Conservation (phyloP, 2,888 invertebrate genomes). For the Neoitamus cyanurus region DNA sequence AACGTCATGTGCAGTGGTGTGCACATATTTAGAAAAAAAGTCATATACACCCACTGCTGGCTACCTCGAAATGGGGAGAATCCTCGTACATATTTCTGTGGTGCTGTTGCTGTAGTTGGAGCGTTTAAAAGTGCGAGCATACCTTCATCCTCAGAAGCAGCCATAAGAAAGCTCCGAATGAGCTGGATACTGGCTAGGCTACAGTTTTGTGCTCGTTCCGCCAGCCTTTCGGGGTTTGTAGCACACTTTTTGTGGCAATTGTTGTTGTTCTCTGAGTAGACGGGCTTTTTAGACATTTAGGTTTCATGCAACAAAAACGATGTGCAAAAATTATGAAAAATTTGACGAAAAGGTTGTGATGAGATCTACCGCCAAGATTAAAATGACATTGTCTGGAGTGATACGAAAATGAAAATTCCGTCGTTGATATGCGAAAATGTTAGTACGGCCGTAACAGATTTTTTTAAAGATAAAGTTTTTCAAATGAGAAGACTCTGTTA, state of each 20-base stretch:
- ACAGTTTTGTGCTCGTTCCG: background rate
- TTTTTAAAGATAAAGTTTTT: no score
- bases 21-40: conserved; percentile 25
- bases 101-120: background rate
- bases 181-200: background rate
- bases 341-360: background rate
- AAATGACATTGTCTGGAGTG: background rate
- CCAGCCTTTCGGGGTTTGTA: background rate
- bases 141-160: background rate
- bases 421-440: background rate
- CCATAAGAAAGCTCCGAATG: background rate
- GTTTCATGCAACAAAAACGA: background rate
- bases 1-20: conserved; percentile 25
- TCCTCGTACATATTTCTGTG: conserved; percentile 8
- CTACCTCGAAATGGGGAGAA: background rate
- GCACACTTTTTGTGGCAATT: conserved; percentile 12
- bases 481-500: no score
- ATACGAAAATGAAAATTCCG: background rate
- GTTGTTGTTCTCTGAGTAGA: background rate
- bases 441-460: background rate
- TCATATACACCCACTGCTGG: background rate
- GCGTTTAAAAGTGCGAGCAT: background rate
- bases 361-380: background rate
- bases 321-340: background rate
- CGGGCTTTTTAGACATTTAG: background rate